Conservation (phyloP, 2,888 invertebrate species). For the Drosophila acutilabella region DNA sequence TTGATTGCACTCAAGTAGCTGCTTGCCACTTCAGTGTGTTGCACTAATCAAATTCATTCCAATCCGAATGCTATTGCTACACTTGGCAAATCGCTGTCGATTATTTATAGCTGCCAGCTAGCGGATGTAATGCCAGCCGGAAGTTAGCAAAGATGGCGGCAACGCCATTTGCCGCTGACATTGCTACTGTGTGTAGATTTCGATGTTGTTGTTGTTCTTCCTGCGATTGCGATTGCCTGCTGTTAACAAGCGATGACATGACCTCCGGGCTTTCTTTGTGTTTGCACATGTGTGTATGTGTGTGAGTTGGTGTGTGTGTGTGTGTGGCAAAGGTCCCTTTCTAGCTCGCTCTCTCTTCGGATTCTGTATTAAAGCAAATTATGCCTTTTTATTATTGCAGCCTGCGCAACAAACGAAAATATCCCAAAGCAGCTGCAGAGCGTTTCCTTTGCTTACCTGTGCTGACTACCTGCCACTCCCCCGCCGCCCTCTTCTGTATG, state of each 20-base stretch:
- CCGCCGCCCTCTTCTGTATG: conserved; percentile 25
- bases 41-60: conserved; percentile 73
- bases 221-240: conserved; percentile 21
- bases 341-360: conserved; percentile 16
- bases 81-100: conserved; percentile 56
- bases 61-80: conserved; percentile 41
- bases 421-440: conserved; percentile 41
- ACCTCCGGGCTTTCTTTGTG: conserved; percentile 36
- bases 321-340: conserved; percentile 13
- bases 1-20: conserved; percentile 33
- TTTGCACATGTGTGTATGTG: conserved; percentile 5
- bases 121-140: conserved; percentile 74
- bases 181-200: conserved; percentile 14
- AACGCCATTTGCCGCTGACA: conserved; percentile 12
- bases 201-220: not conserved
- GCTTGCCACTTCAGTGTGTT: conserved; percentile 15
- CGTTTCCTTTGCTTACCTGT: not conserved
- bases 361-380: conserved; percentile 64
- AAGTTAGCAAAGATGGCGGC: conserved; percentile 61
- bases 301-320: conserved; percentile 1
- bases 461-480: not conserved
- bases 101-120: conserved; percentile 60
- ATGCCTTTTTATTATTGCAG: conserved; percentile 64
- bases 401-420: conserved; percentile 40
- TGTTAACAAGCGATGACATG: conserved; percentile 57